Conservation (phyloP, 2,797 vertebrate species). For the Halcyon smyrnensis region DNA sequence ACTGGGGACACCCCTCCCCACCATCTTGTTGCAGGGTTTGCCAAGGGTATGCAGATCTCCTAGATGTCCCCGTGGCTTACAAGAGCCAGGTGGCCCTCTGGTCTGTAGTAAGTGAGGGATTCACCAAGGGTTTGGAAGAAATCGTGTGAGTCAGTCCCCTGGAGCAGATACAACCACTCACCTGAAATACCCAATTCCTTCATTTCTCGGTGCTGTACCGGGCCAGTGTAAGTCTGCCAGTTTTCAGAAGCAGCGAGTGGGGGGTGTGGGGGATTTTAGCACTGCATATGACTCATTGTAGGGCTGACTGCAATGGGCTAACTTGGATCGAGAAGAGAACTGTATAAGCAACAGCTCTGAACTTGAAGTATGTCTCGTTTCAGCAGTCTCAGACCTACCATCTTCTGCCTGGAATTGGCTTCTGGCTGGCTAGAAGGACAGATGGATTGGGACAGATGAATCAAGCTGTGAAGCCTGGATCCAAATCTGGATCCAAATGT, state of each 20-base stretch:
- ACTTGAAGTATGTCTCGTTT: constrained; percentile 39
- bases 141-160: background rate
- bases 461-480: constrained; percentile 67
- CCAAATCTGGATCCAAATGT: constrained; percentile 61
- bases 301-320: constrained; percentile 53
- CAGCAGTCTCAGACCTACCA: constrained; percentile 42
- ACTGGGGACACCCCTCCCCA: background rate
- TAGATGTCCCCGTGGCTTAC: background rate
- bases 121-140: background rate
- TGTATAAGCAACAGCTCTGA: constrained; percentile 47
- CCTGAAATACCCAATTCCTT: background rate
- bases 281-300: background rate
- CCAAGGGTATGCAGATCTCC: background rate
- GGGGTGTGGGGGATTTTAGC: background rate
- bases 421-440: constrained; percentile 60
- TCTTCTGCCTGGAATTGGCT: constrained; percentile 51
- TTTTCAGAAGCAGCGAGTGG: background rate
- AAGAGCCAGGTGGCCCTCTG: background rate
- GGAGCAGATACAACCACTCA: background rate
- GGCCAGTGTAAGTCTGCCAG: background rate
- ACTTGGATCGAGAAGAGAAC: background rate
- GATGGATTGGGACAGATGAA: constrained; percentile 65
- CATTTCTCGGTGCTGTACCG: background rate
- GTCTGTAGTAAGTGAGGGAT: background rate
- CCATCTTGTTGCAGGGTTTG: background rate